phyloP scores from a whole-genome alignment of 2,113 vertebrate genomes.

The Calyptommatus sinebrachiatus region DNA sequence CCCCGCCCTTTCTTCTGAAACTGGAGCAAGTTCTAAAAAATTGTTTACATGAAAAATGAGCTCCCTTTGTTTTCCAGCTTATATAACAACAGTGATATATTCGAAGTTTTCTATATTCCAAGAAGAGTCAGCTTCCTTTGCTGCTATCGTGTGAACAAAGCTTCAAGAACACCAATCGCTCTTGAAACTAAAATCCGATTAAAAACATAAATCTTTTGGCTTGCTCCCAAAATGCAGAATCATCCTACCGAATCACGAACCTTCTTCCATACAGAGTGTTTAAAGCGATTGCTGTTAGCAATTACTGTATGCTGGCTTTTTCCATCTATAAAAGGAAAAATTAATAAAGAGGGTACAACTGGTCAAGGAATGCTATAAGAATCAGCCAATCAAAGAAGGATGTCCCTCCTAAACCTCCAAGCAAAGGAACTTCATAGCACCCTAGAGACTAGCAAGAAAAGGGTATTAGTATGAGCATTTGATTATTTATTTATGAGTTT shows the following conservation, averaged over 20 bases:
- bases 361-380: neutral
- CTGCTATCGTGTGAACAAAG: constrained; percentile 21
- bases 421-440: no score
- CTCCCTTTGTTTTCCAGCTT: constrained; percentile 37
- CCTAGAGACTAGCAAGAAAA: no score
- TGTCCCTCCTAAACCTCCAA: no score
- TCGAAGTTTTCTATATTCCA: constrained; percentile 20
- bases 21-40: constrained; percentile 8
- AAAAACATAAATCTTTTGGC: constrained; percentile 46
- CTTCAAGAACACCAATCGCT: constrained; percentile 49
- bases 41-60: constrained; percentile 36
- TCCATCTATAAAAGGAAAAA: neutral
- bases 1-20: neutral
- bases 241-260: constrained; percentile 46
- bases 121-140: constrained; percentile 51
- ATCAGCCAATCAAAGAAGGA: neutral
- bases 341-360: neutral
- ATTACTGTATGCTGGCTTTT: neutral
- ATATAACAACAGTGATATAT: constrained; percentile 45
- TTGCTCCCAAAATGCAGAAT: constrained; percentile 44
- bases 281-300: constrained; percentile 19
- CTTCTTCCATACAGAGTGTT: constrained; percentile 11
- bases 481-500: no score
- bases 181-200: constrained; percentile 51
- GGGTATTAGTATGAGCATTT: no score